A percentile compares a stretch with the other conserved stretches of the same genome.
Evolutionary conservation across 2,888 invertebrate species (phyloP).

Genomic region (Drosophila atripex): DNA sequence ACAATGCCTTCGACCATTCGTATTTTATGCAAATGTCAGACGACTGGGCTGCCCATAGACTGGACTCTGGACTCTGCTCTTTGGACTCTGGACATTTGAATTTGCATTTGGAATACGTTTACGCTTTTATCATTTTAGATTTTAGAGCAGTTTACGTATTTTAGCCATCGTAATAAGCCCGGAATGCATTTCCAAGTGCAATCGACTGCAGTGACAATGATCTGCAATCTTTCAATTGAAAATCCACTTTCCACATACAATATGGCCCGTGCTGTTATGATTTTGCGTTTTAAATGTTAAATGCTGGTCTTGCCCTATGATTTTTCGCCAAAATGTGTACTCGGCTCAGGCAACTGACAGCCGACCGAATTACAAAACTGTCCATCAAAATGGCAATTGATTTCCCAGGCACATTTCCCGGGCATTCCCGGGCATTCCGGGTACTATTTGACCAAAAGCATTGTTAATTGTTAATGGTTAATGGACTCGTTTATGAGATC

Average conservation of each 20-base stretch:
- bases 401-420: neutral
- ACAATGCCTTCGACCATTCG: conserved; percentile 39
- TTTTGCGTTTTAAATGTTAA: conserved; percentile 19
- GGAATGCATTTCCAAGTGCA: conserved; percentile 40
- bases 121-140: conserved; percentile 36
- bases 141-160: conserved; percentile 19
- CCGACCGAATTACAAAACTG: conserved; percentile 17
- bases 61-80: conserved; percentile 49
- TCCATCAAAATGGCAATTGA: conserved; percentile 11
- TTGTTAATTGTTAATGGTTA: neutral
- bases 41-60: conserved; percentile 32
- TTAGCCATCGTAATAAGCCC: conserved; percentile 26
- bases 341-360: conserved; percentile 13
- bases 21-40: conserved; percentile 65
- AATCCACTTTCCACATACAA: neutral
- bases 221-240: conserved; percentile 28
- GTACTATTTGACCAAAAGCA: too few relatives aligned
- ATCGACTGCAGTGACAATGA: conserved; percentile 39
- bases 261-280: conserved; percentile 18
- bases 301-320: neutral
- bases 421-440: too few relatives aligned
- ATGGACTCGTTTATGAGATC: neutral
- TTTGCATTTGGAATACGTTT: conserved; percentile 34
- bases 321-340: neutral
- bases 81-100: conserved; percentile 19